Evolutionary conservation across 2,113 vertebrate species (phyloP), one percentile per base, ranked within the genome.

Genomic region (Typhlomys cinereus): DNA sequence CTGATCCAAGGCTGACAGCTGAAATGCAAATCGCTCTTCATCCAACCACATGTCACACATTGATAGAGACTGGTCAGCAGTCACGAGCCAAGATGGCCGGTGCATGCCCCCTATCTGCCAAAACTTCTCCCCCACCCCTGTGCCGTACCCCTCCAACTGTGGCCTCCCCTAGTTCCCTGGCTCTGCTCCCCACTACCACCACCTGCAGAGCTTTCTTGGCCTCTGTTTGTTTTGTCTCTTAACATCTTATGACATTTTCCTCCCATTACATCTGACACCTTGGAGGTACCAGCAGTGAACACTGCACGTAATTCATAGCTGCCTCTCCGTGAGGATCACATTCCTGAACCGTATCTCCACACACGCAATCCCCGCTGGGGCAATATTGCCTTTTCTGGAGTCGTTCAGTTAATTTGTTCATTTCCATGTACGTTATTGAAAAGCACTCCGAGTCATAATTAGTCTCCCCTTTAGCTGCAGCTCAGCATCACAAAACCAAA

Each of bases 381-480:
- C 89, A 54, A 84, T 91, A 89, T 67, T 83, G 95, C 95, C 90
- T 96, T 96, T 94, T n/a, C 81, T 93, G 94, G 95, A 91, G 20
- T 90, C 90, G 13, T 89, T n/a, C 91, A 75, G 95, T 96, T 96
- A 97, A 96, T 96, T 94, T 95, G 95, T 94, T 96, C 96, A 88
- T 96, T 96, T 96, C 95, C 92, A 96, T 92, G 94, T 90, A 83
- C 75, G 9, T 95, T 96, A 95, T 84, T 93, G 95, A 96, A 96
- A 84, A 96, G 95, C 95, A 92, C 92, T 96, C 95, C 7, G 95
- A 96, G 96, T 95, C 95, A 95, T 97, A 97, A 97, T 96, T 96
- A 94, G 96, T 92, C 91, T 91, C 95, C 94, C 93, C 94, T 93
- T 88, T 95, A 95, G 95, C 95, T 59, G 89, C 95, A 96, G 96